A percentile compares a stretch with the other conserved stretches of the same genome.
Evolutionary conservation across 2,797 vertebrate genomes (phyloP).

Genomic region (Cryptoprocta ferox): DNA sequence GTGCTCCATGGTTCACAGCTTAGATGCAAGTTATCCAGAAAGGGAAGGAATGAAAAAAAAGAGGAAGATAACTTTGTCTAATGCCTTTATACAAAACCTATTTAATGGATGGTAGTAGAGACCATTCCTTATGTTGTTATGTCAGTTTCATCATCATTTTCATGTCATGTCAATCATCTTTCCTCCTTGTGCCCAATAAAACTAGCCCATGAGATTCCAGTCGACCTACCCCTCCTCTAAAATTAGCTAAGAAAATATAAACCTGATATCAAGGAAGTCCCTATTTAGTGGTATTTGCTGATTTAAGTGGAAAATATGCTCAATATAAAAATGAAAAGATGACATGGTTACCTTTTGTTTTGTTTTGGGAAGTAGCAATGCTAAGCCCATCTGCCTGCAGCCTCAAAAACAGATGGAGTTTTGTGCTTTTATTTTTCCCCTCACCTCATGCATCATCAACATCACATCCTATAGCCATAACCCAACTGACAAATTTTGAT

Average conservation of each 20-base stretch:
- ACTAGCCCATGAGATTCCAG: background rate
- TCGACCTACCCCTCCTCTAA: background rate
- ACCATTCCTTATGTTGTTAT: background rate
- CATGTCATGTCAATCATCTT: background rate
- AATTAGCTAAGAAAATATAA: slow-evolving; percentile 34
- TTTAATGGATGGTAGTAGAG: background rate
- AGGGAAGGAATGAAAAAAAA: background rate
- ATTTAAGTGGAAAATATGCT: background rate
- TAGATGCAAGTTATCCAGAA: background rate
- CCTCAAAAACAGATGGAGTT: slow-evolving; percentile 13
- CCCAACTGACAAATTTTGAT: slow-evolving; percentile 26
- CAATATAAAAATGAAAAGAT: slow-evolving; percentile 33
- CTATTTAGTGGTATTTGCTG: background rate
- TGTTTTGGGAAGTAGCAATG: background rate
- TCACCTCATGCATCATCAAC: background rate
- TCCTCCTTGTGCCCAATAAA: background rate
- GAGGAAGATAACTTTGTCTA: background rate
- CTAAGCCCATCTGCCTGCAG: background rate
- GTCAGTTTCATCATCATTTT: background rate
- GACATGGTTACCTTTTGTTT: background rate
- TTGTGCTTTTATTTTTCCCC: background rate
- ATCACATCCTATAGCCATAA: background rate
- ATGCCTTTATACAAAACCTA: background rate
- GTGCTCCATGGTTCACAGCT: background rate
- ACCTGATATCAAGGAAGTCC: background rate